phyloP scores from a whole-genome alignment of 2,888 invertebrate genomes.

The Ectemnius continuus region DNA sequence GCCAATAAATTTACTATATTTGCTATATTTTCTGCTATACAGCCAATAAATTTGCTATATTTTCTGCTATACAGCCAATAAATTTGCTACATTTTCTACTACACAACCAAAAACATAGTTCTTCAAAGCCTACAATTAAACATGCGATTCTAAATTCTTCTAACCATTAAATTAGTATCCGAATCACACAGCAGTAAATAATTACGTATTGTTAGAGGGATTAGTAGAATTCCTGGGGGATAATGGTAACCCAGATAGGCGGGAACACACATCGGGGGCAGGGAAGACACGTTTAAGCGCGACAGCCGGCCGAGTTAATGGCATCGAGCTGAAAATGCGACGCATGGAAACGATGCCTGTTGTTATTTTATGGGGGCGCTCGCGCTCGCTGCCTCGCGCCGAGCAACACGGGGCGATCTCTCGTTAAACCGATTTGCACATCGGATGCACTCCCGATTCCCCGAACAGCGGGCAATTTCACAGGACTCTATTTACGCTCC shows the following conservation, averaged over 20 bases:
- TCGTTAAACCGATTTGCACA: conserved; percentile 75
- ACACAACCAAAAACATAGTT: too few species aligned
- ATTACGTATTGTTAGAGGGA: too few species aligned
- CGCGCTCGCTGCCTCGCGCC: conserved; percentile 29
- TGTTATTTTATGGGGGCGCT: conserved; percentile 66
- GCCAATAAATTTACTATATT: too few species aligned
- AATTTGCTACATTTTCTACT: too few species aligned
- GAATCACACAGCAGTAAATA: too few species aligned
- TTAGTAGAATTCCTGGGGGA: not conserved
- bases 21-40: too few species aligned
- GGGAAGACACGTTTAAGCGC: conserved; percentile 24
- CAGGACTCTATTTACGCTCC: conserved; percentile 56
- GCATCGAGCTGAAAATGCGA: conserved; percentile 61
- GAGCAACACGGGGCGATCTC: conserved; percentile 42
- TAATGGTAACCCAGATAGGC: conserved; percentile 1
- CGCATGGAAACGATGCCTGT: conserved; percentile 64
- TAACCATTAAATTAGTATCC: too few species aligned
- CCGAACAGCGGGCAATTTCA: conserved; percentile 67
- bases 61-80: too few species aligned
- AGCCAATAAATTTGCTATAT: too few species aligned
- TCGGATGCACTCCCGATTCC: conserved; percentile 68
- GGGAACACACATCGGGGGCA: conserved; percentile 1
- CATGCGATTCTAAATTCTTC: too few species aligned
- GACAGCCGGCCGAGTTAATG: conserved; percentile 51
- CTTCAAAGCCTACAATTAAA: too few species aligned